Evolutionary conservation across 1,140 invertebrate species (phyloP).

Genomic region (Listronotus bonariensis): DNA sequence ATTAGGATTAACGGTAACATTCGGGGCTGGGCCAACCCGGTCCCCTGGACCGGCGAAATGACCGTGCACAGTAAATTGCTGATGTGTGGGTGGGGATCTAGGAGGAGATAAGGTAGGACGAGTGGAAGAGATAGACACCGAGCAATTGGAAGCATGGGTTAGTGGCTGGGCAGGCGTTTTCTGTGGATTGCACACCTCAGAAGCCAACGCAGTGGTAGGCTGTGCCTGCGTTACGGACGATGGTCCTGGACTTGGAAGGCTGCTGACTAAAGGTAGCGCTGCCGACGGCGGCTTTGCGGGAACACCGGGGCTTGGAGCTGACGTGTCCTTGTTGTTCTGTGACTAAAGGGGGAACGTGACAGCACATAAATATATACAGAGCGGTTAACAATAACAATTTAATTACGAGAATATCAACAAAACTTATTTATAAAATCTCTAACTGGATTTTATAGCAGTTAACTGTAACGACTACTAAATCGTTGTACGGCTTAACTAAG

Average conservation of each 20-base stretch:
- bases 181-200: constrained; percentile 54
- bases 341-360: constrained; percentile 41
- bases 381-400: constrained; percentile 8
- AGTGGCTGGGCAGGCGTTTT: constrained; percentile 44
- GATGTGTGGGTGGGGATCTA: constrained; percentile 49
- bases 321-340: constrained; percentile 65
- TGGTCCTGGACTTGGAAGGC: constrained; percentile 33
- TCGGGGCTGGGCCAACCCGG: constrained; percentile 58
- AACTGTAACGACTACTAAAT: too few species aligned
- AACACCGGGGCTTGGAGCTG: constrained; percentile 33
- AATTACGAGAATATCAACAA: too few species aligned
- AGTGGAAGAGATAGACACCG: constrained; percentile 48
- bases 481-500: too few species aligned
- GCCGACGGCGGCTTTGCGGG: constrained; percentile 39
- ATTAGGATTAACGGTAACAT: constrained; percentile 64
- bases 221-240: constrained; percentile 30
- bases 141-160: constrained; percentile 54
- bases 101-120: constrained; percentile 44
- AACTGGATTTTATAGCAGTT: too few species aligned
- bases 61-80: constrained; percentile 55
- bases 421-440: too few species aligned
- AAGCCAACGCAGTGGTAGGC: constrained; percentile 39
- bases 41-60: constrained; percentile 53
- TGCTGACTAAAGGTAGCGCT: constrained; percentile 40
- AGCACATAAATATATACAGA: constrained; percentile 34